Percentiles rank a stretch among this genome's conserved stretches.
phyloP scores from a whole-genome alignment of 2,113 vertebrate genomes.

The Chionomys nivalis region DNA sequence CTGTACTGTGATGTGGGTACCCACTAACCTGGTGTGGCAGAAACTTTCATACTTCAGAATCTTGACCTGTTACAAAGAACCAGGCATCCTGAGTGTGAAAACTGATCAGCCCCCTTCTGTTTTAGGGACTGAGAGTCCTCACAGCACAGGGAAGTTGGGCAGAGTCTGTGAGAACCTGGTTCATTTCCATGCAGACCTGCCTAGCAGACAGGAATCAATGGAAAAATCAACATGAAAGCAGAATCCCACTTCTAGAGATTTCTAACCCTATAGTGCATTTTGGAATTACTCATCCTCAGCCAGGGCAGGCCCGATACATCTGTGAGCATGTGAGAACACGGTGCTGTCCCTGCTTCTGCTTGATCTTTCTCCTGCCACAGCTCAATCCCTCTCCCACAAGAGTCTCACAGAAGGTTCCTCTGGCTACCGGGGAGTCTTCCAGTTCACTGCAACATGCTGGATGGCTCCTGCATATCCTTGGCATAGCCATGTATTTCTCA shows the following conservation, averaged over 20 bases:
- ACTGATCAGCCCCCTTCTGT: neutral
- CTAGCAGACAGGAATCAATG: neutral
- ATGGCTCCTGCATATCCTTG: neutral
- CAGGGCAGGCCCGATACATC: neutral
- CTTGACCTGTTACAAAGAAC: neutral
- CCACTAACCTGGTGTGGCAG: neutral
- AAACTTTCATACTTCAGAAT: neutral
- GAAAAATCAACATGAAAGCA: neutral
- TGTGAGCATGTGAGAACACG: neutral
- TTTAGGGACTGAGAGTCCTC: neutral
- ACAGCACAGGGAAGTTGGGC: neutral
- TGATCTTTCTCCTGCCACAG: neutral
- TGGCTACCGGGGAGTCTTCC: neutral
- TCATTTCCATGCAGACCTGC: neutral
- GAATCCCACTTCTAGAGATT: neutral
- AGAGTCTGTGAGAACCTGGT: rapidly evolving
- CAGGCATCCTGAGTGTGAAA: rapidly evolving
- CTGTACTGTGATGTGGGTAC: neutral
- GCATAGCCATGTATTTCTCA: neutral
- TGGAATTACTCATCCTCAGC: neutral
- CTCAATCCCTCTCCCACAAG: neutral
- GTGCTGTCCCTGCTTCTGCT: too few species aligned
- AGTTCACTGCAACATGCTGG: neutral
- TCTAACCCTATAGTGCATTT: neutral
- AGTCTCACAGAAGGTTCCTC: neutral